These are phyloP conservation scores for Metallyticus violacea DNA, from an alignment of 2,888 invertebrate genomes.

Conservation along the genomic window DNA sequence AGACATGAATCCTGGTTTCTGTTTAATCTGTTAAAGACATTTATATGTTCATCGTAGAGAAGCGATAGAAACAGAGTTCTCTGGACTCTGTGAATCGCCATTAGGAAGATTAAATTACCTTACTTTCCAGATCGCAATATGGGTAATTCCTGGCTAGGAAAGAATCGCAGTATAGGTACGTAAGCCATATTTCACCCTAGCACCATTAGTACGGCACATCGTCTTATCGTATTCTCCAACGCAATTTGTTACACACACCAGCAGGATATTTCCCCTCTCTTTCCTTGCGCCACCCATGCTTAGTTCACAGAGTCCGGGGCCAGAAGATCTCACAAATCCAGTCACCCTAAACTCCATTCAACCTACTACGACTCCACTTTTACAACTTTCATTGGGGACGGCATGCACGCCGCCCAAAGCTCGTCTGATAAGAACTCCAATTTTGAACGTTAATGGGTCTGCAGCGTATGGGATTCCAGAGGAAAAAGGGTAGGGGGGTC, in stretches of 20 bases:
- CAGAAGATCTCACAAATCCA: not conserved
- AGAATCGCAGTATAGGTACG: not conserved
- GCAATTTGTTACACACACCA: not conserved
- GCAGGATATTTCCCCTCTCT: not conserved
- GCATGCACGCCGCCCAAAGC: not conserved
- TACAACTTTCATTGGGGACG: not conserved
- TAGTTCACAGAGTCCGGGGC: not conserved
- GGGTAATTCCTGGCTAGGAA: not conserved
- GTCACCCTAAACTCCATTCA: not conserved
- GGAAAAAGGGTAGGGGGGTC: not conserved
- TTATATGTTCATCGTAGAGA: too few species aligned
- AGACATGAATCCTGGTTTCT: too few species aligned
- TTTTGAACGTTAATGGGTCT: constrained; percentile 13
- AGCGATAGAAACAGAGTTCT: too few species aligned
- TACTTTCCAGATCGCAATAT: not conserved
- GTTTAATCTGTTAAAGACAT: too few species aligned
- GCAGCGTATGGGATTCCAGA: constrained; percentile 3
- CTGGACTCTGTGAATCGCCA: not conserved
- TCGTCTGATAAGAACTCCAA: constrained; percentile 7
- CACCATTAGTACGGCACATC: not conserved
- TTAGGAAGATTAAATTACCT: not conserved
- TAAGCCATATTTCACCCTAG: not conserved
- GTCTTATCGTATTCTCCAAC: not conserved
- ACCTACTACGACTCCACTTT: not conserved
- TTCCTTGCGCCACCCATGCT: not conserved